These are phyloP conservation scores for Chrysopa pallens DNA, from an alignment of 1,140 invertebrate species.

Conservation along the genomic window DNA sequence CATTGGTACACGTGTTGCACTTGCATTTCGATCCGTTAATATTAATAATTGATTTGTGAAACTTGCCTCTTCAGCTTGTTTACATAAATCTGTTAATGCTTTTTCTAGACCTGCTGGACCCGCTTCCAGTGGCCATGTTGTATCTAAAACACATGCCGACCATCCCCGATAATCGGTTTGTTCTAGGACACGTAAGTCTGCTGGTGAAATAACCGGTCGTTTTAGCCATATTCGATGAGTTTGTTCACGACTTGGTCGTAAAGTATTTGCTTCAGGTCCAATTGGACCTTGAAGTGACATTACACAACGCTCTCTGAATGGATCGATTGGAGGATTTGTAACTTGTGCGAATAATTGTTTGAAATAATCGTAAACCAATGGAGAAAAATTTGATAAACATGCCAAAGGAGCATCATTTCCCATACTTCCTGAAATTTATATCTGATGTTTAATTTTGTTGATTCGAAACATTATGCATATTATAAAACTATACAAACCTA, in stretches of 20 bases:
- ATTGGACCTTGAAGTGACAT: constrained; percentile 91
- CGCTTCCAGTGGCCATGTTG: constrained; percentile 58
- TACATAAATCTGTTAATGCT: constrained; percentile 62
- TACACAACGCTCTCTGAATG: constrained; percentile 95
- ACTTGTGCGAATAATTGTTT: constrained; percentile 99
- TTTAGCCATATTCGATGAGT: constrained; percentile 74
- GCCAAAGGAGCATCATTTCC: constrained; percentile 96
- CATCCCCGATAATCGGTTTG: constrained; percentile 73
- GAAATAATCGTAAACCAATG: constrained; percentile 92
- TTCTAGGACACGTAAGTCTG: constrained; percentile 78
- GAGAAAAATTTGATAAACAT: constrained; percentile 88
- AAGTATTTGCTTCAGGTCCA: constrained; percentile 85
- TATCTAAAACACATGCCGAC: constrained; percentile 82
- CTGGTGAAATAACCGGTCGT: constrained; percentile 85
- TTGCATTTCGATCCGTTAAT: constrained; percentile 62
- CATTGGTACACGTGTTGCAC: constrained; percentile 50
- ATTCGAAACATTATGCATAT: constrained; percentile 6
- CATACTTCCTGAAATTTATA: constrained; percentile 66
- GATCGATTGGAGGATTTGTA: constrained; percentile 99
- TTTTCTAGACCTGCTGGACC: constrained; percentile 56
- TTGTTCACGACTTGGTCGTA: constrained; percentile 76
- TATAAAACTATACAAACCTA: constrained; percentile 4
- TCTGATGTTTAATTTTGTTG: not conserved
- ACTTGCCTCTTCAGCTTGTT: constrained; percentile 55
- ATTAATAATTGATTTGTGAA: constrained; percentile 74